phyloP scores from a whole-genome alignment of 2,113 vertebrate genomes.

The Brachyhypopomus gauderio region DNA sequence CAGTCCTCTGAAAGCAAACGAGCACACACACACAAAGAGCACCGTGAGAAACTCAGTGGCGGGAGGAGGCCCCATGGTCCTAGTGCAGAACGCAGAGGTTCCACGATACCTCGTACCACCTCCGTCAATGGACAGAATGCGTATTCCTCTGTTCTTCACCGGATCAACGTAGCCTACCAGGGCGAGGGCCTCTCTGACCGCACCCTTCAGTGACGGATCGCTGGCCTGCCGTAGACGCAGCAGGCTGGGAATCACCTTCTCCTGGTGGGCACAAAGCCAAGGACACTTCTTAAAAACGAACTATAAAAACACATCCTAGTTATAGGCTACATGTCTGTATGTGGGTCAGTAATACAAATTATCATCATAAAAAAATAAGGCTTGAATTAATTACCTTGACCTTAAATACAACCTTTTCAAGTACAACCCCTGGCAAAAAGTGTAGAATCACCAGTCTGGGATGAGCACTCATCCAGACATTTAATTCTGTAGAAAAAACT shows the following conservation, averaged over 20 bases:
- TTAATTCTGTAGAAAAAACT: too few relatives aligned
- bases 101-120: slow-evolving; percentile 84
- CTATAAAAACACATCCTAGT: neutral
- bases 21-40: neutral
- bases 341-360: neutral
- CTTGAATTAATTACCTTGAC: too few relatives aligned
- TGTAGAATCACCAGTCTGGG: too few relatives aligned
- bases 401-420: too few relatives aligned
- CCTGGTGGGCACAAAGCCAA: slow-evolving; percentile 68
- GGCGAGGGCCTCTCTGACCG: slow-evolving; percentile 87
- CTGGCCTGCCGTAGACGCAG: slow-evolving; percentile 83
- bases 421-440: too few relatives aligned
- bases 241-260: slow-evolving; percentile 86
- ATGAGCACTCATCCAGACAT: too few relatives aligned
- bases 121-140: slow-evolving; percentile 90
- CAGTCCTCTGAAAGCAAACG: slow-evolving; percentile 81
- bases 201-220: slow-evolving; percentile 85
- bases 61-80: neutral
- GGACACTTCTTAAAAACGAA: slow-evolving; percentile 37
- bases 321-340: too few relatives aligned
- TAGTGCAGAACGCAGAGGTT: neutral
- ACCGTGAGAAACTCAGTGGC: neutral
- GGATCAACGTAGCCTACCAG: slow-evolving; percentile 88
- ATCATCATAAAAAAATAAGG: neutral
- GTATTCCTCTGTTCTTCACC: slow-evolving; percentile 86